Conservation (phyloP, 2,888 invertebrate species). For the Hymenopus coronatus region DNA sequence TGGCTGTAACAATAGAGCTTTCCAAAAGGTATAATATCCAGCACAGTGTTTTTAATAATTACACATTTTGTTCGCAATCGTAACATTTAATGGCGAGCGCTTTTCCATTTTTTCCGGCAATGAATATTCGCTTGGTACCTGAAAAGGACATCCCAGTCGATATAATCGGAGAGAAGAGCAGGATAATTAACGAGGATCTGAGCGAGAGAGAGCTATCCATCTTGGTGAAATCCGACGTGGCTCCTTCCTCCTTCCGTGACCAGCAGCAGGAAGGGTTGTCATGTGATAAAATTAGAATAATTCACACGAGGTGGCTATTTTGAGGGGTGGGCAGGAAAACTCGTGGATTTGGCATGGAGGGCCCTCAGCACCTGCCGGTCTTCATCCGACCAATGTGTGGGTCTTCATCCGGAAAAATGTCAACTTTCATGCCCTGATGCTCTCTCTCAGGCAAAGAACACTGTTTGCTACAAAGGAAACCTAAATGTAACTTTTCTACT, state of each 20-base stretch:
- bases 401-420: neutral
- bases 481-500: neutral
- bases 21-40: neutral
- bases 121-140: neutral
- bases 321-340: neutral
- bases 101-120: neutral
- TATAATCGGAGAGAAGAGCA: neutral
- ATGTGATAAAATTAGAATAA: neutral
- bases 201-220: neutral
- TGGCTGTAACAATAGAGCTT: neutral
- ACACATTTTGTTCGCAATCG: neutral
- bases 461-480: neutral
- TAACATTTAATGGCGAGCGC: neutral
- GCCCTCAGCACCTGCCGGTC: constrained; percentile 9
- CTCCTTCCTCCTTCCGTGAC: neutral
- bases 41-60: neutral
- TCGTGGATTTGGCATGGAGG: constrained; percentile 12
- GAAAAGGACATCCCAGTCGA: neutral
- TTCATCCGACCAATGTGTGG: neutral
- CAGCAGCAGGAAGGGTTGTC: neutral
- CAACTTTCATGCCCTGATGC: neutral
- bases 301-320: constrained; percentile 12
- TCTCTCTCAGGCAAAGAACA: neutral
- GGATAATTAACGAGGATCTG: neutral
- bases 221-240: neutral